Percentiles rank a stretch among this genome's conserved stretches.
Conservation (phyloP, 2,113 vertebrate species). For the Dendrocopos noguchii region DNA sequence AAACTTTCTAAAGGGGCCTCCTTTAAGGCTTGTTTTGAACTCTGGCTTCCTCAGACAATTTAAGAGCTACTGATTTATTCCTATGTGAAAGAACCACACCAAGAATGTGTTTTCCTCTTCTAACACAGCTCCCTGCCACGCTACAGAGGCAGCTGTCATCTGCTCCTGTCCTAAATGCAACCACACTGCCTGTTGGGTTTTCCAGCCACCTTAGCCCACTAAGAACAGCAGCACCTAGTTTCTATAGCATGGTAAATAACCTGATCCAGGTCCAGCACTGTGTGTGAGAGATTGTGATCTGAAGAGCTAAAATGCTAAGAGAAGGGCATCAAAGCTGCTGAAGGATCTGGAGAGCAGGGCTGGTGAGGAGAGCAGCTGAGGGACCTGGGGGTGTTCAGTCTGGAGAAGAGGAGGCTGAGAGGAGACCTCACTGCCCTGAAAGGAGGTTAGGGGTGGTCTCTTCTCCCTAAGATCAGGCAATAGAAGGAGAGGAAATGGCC, state of each 20-base stretch:
- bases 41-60: neutral
- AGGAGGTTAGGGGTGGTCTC: too few species aligned
- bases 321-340: too few species aligned
- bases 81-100: neutral
- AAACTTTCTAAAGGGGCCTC: neutral
- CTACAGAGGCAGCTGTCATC: neutral
- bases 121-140: neutral
- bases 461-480: too few species aligned
- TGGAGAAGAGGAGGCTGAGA: too few species aligned
- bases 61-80: neutral
- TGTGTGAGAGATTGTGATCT: neutral
- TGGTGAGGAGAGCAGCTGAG: too few species aligned
- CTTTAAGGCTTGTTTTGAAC: neutral
- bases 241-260: neutral
- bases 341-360: too few species aligned
- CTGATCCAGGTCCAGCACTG: too few species aligned
- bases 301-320: neutral
- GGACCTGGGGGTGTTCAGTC: too few species aligned
- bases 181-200: neutral
- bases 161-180: neutral
- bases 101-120: neutral
- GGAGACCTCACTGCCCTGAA: too few species aligned
- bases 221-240: neutral
- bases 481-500: too few species aligned
- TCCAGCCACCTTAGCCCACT: neutral